Percentiles rank a stretch among this genome's conserved stretches.
Conservation (phyloP, 2,113 vertebrate species). For the Gambusia affinis region DNA sequence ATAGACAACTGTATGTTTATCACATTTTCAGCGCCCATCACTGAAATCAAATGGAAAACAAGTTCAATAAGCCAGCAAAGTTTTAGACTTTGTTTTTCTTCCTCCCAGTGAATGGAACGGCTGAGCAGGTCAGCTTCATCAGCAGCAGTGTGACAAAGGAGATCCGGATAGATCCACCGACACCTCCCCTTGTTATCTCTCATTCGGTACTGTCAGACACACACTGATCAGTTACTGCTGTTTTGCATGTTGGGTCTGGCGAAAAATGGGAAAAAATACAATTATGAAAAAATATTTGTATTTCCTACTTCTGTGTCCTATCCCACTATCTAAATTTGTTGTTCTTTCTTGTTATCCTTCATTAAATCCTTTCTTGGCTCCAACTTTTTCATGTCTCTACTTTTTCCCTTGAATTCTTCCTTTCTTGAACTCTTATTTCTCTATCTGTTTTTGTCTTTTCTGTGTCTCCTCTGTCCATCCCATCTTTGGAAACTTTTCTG, state of each 20-base stretch:
- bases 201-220: conserved; percentile 54
- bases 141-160: conserved; percentile 81
- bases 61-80: too few species aligned
- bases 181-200: conserved; percentile 28
- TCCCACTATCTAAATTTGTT: too few species aligned
- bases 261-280: too few species aligned
- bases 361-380: background rate
- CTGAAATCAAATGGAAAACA: too few species aligned
- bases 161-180: conserved; percentile 19
- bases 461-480: background rate
- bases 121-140: conserved; percentile 84
- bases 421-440: background rate
- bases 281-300: too few species aligned
- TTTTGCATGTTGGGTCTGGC: background rate
- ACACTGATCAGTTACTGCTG: background rate
- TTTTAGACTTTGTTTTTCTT: background rate
- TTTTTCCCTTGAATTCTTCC: background rate
- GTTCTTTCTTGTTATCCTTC: too few species aligned
- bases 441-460: background rate
- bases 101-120: conserved; percentile 77
- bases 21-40: too few species aligned
- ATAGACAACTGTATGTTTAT: too few species aligned
- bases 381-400: background rate
- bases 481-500: background rate
- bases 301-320: too few species aligned